A percentile compares a stretch with the other conserved stretches of the same genome.
These are phyloP conservation scores for Galeopsomyia nigrocyanea DNA, from an alignment of 2,888 invertebrate genomes.

Conservation along the genomic window DNA sequence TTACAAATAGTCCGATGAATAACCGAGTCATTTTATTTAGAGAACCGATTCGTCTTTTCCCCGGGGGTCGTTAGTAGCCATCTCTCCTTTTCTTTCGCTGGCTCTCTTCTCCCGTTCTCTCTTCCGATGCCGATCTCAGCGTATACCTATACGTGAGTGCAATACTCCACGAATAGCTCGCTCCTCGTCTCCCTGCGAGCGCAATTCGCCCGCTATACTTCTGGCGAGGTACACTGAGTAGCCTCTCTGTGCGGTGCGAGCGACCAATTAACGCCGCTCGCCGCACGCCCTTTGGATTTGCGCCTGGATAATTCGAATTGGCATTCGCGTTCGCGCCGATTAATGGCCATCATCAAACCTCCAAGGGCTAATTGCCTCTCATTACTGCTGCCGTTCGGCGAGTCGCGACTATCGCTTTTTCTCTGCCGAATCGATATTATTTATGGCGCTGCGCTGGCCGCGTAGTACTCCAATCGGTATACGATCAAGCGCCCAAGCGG, in stretches of 20 bases:
- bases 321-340: constrained; percentile 7
- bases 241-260: background rate
- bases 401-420: background rate
- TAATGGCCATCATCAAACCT: constrained; percentile 42
- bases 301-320: background rate
- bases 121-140: background rate
- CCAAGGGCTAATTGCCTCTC: constrained; percentile 37
- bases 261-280: constrained; percentile 26
- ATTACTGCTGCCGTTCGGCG: constrained; percentile 29
- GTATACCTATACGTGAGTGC: too few species aligned
- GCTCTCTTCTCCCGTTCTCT: constrained; percentile 1
- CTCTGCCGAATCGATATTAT: constrained; percentile 16
- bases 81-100: constrained; percentile 22
- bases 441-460: background rate
- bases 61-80: constrained; percentile 54
- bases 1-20: constrained; percentile 68
- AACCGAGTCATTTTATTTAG: constrained; percentile 68
- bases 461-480: background rate
- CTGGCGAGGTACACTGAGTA: too few species aligned
- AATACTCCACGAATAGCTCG: background rate
- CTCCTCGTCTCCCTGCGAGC: background rate
- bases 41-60: constrained; percentile 67
- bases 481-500: background rate
- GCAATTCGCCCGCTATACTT: too few species aligned
- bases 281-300: constrained; percentile 56